A percentile compares a stretch with the other conserved stretches of the same genome.
These are phyloP conservation scores for Pseudococcus longispinus DNA, from an alignment of 2,888 invertebrate genomes.

Conservation along the genomic window DNA sequence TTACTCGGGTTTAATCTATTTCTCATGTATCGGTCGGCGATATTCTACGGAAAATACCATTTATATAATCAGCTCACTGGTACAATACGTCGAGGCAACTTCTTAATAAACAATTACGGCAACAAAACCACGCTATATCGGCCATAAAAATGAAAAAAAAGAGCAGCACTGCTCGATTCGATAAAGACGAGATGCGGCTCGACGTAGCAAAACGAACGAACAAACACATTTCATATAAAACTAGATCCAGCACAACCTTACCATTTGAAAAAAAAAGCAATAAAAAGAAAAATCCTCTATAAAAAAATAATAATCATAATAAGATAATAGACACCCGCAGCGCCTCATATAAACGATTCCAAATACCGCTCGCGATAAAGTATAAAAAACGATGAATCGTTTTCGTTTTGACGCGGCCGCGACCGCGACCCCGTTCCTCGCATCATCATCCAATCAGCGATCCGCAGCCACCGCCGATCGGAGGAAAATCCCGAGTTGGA, in stretches of 20 bases:
- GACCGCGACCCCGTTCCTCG: not conserved
- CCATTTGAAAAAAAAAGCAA: not conserved
- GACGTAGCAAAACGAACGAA: not conserved
- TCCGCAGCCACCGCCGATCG: not conserved
- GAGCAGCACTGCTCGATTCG: not conserved
- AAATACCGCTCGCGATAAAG: conserved; percentile 30
- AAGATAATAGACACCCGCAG: conserved; percentile 44
- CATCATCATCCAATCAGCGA: not conserved
- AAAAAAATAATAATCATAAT: conserved; percentile 47
- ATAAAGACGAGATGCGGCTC: not conserved
- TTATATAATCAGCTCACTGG: not conserved
- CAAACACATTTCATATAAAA: conserved; percentile 3
- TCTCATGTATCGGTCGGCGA: not conserved
- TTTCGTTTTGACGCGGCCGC: not conserved
- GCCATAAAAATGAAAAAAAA: not conserved
- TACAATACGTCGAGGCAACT: not conserved
- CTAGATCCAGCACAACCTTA: not conserved
- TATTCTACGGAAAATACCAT: not conserved
- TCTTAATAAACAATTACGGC: conserved; percentile 5
- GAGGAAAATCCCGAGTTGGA: not conserved
- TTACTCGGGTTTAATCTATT: not conserved
- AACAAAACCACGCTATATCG: not conserved
- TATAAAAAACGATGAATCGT: conserved; percentile 32
- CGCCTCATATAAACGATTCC: conserved; percentile 34
- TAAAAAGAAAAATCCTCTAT: conserved; percentile 31